A percentile compares a stretch with the other conserved stretches of the same genome.
phyloP scores from a whole-genome alignment of 1,140 invertebrate genomes.

The Heliothis virescens region DNA sequence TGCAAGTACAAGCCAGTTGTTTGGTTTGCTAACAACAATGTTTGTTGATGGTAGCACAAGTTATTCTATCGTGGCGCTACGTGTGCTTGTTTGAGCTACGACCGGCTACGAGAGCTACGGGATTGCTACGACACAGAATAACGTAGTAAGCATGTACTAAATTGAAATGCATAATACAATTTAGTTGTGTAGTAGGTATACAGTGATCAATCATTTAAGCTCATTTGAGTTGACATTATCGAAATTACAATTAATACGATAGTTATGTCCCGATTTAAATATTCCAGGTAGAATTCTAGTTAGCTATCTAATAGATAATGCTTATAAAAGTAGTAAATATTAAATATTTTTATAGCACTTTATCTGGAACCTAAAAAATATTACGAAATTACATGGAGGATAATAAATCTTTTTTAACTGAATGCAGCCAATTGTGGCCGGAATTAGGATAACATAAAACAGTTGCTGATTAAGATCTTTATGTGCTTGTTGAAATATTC shows the following conservation, averaged over 20 bases:
- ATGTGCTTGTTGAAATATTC: slow-evolving; percentile 26
- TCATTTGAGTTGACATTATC: not conserved
- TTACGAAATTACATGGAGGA: too few relatives aligned
- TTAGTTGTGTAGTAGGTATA: not conserved
- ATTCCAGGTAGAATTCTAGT: too few relatives aligned
- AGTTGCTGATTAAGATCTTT: slow-evolving; percentile 32
- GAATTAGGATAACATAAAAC: slow-evolving; percentile 42
- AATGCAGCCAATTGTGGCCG: not conserved
- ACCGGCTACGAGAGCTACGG: slow-evolving; percentile 30
- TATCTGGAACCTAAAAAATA: too few relatives aligned
- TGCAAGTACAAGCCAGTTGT: slow-evolving; percentile 49
- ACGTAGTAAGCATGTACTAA: not conserved
- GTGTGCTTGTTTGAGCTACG: slow-evolving; percentile 32
- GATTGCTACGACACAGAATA: slow-evolving; percentile 11
- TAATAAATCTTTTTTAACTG: not conserved
- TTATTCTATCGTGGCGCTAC: slow-evolving; percentile 54
- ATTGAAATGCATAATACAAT: not conserved
- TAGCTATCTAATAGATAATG: too few relatives aligned
- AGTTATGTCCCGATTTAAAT: too few relatives aligned
- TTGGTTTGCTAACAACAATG: slow-evolving; percentile 64
- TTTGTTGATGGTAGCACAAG: slow-evolving; percentile 54
- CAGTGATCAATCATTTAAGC: not conserved
- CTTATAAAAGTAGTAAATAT: too few relatives aligned
- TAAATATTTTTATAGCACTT: too few relatives aligned
- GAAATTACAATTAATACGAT: too few relatives aligned